Conservation (phyloP, 2,113 vertebrate species). For the Sander vitreus region DNA sequence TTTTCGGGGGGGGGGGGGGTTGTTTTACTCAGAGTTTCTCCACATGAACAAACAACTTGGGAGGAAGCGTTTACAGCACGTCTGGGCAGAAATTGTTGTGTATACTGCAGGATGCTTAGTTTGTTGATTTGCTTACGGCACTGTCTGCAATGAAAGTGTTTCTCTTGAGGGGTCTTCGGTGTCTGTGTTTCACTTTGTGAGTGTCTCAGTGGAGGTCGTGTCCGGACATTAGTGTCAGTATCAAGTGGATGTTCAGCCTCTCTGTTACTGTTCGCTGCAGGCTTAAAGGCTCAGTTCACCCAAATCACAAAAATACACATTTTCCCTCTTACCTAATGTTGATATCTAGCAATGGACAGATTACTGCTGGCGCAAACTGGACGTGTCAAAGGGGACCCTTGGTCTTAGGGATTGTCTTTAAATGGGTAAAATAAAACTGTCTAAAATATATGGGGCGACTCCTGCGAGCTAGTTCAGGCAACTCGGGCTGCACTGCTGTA, state of each 20-base stretch:
- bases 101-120: conserved; percentile 31
- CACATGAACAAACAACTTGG: conserved; percentile 68
- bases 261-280: background rate
- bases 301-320: background rate
- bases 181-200: conserved; percentile 29
- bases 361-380: background rate
- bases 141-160: conserved; percentile 48
- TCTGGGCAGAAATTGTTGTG: conserved; percentile 36
- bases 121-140: conserved; percentile 56
- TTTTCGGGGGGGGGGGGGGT: conserved; percentile 23
- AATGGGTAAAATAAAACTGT: background rate
- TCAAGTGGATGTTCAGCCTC: conserved; percentile 34
- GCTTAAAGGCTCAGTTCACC: background rate
- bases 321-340: background rate
- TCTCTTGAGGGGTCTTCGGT: conserved; percentile 31
- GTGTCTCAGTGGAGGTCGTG: conserved; percentile 21
- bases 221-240: conserved; percentile 40
- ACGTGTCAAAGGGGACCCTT: background rate
- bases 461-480: too few species aligned
- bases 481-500: too few species aligned
- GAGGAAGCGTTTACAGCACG: conserved; percentile 65
- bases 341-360: background rate
- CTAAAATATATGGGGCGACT: too few species aligned
- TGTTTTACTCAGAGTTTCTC: conserved; percentile 46
- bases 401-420: background rate